Base-by-base conservation (phyloP, 2,888 invertebrate genomes). In the Cistogaster globosa region DNA sequence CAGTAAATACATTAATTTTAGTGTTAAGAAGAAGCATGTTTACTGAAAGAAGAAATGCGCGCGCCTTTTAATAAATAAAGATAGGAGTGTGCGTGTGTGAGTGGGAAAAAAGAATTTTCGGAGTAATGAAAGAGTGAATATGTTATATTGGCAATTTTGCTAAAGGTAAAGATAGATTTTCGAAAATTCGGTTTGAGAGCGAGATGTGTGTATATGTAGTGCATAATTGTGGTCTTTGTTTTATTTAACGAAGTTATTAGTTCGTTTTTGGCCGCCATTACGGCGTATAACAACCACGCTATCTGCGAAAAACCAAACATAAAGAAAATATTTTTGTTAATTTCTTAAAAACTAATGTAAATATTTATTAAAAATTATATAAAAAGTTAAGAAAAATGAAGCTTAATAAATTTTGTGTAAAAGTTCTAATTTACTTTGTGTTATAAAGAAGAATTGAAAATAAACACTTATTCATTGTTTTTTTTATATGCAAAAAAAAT, bases 251-350 rank as follows among this genome's bases (percentile, higher is more conserved):
- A 84, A 85, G 82, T 51, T 76, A 51, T 83, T 79, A 83, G 83
- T 80, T 83, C 87, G 87, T 88, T 86, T 89, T 90, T 90, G 89
- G 90, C 96, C 96, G 96, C 96, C 96, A 96, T 96, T 96, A 96
- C 96, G 96, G 95, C 96, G 95, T 95, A 90, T 89, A 90, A 89
- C 89, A 91, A 91, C 91, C 91, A 91, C 91, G 91, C 91, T 91
- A 89, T 90, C 88, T 88, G 89, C 88, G 87, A 91, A 90, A 80
- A 80, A 62, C 48, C 74, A 78, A 79, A 69, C 63, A 88, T 89
- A 88, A 86, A 88, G 86, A 84, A 87, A 88, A 86, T 88, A 88
- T 79, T 63, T 89, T 58, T 74, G 74, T 83, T 5, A 36, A 87
- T 58, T 48, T 18, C 36, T 53, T 14, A 38, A 14, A 77, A 74